These are phyloP conservation scores for Torymus aiolomorphi DNA, from an alignment of 2,888 invertebrate genomes.

Conservation along the genomic window DNA sequence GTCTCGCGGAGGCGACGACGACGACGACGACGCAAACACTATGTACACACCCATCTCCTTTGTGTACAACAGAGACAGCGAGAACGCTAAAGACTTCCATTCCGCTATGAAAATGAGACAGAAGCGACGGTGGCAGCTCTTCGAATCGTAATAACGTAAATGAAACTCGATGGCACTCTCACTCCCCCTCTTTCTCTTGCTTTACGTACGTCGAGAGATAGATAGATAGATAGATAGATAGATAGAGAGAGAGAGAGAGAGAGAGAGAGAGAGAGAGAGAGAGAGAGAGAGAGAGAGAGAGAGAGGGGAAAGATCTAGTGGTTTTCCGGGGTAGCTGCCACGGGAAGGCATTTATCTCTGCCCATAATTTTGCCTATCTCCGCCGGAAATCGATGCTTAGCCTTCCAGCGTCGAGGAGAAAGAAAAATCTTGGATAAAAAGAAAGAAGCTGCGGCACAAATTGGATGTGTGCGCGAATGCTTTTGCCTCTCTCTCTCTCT, in stretches of 20 bases:
- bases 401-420: neutral
- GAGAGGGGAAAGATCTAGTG: too few species aligned
- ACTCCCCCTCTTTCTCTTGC: too few species aligned
- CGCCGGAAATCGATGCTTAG: neutral
- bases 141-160: constrained; percentile 1
- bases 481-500: neutral
- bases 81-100: neutral
- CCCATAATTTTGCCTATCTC: constrained; percentile 4
- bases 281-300: too few species aligned
- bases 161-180: neutral
- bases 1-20: neutral
- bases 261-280: too few species aligned
- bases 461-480: neutral
- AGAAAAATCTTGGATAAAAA: neutral
- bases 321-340: too few species aligned
- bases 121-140: neutral
- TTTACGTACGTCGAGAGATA: too few species aligned
- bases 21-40: too few species aligned
- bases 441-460: neutral
- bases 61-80: too few species aligned
- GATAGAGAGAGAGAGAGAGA: too few species aligned
- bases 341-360: neutral
- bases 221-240: too few species aligned
- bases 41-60: too few species aligned
- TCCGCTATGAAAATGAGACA: constrained; percentile 11